These are phyloP conservation scores for Amphipyra tragopoginis DNA, from an alignment of 2,888 invertebrate species.

Conservation along the genomic window DNA sequence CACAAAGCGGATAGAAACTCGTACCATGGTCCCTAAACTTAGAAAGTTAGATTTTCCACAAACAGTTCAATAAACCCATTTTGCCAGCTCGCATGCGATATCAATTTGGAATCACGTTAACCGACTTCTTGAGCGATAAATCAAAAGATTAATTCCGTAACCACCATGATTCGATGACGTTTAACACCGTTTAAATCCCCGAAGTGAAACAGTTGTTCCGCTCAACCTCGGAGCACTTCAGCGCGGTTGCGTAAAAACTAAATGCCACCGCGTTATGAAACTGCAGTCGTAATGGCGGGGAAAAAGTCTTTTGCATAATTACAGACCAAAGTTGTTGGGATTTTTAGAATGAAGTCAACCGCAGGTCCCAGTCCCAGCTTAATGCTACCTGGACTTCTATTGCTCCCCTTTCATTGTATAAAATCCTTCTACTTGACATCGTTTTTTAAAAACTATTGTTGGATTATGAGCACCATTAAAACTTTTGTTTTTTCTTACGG, in stretches of 20 bases:
- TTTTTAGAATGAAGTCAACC: constrained; percentile 53
- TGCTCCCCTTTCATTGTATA: constrained; percentile 39
- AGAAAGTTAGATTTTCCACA: constrained; percentile 40
- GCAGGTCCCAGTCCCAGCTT: constrained; percentile 18
- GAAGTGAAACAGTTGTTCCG: constrained; percentile 56
- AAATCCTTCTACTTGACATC: constrained; percentile 46
- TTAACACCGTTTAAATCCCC: constrained; percentile 56
- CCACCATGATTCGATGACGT: constrained; percentile 42
- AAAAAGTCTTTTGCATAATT: constrained; percentile 58
- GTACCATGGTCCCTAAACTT: constrained; percentile 26
- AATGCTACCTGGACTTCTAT: constrained; percentile 32
- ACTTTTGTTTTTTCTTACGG: constrained; percentile 33
- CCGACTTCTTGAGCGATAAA: constrained; percentile 44
- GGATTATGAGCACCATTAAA: constrained; percentile 38
- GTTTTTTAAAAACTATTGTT: constrained; percentile 33
- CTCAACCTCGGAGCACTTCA: constrained; percentile 50
- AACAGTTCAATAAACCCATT: constrained; percentile 44
- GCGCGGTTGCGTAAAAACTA: constrained; percentile 68
- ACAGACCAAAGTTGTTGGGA: constrained; percentile 27
- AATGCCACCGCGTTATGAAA: constrained; percentile 70
- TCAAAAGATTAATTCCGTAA: constrained; percentile 56
- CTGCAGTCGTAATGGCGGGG: constrained; percentile 44
- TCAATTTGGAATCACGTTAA: constrained; percentile 30
- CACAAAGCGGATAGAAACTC: constrained; percentile 24
- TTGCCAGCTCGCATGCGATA: constrained; percentile 29